Evolutionary conservation across 2,888 invertebrate species (phyloP).

Genomic region (Agriopis aurantiaria): DNA sequence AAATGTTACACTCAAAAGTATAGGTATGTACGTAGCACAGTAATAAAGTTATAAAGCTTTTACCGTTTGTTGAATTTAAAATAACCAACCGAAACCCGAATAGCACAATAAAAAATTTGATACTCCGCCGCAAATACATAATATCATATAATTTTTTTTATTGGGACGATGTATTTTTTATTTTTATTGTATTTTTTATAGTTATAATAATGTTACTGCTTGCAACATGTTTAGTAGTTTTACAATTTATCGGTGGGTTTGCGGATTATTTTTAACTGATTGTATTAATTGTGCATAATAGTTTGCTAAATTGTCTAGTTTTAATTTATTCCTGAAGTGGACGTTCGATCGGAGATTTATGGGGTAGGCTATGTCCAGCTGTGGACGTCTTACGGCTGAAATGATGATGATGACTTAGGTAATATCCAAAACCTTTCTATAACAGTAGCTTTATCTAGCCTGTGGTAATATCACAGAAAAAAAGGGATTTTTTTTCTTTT

Average conservation of each 20-base stretch:
- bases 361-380: no score
- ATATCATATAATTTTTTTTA: slow-evolving; percentile 4
- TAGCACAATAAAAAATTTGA: slow-evolving; percentile 2
- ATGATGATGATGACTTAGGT: no score
- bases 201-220: slow-evolving; percentile 25
- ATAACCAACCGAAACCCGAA: not conserved
- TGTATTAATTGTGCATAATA: not conserved
- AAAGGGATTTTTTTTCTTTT: no score
- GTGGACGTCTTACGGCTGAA: no score
- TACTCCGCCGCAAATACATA: slow-evolving; percentile 9
- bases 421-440: no score
- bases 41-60: not conserved
- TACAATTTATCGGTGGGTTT: slow-evolving; percentile 25
- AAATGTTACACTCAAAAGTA: no score
- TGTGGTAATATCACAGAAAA: no score
- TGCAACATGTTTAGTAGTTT: slow-evolving; percentile 18
- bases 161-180: not conserved
- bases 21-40: not conserved
- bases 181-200: not conserved
- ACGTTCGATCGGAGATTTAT: no score
- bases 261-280: slow-evolving; percentile 35
- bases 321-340: no score
- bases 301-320: not conserved
- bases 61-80: slow-evolving; percentile 11
- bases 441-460: no score